A percentile compares a stretch with the other conserved stretches of the same genome.
Evolutionary conservation across 2,797 vertebrate genomes (phyloP).

Genomic region (Sphenopsis melanotis): DNA sequence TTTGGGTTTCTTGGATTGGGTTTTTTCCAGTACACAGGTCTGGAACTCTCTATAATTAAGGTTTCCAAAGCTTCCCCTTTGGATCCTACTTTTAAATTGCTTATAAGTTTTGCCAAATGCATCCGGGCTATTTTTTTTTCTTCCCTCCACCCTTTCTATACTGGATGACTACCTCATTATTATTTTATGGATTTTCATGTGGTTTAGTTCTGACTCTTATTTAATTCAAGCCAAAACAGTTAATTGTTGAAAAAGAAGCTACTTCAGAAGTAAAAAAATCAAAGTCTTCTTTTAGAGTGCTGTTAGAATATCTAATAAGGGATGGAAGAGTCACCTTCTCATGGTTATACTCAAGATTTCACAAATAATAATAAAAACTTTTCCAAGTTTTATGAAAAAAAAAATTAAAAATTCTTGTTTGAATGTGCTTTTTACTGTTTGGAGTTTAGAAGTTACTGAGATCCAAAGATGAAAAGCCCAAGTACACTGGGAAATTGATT

Average conservation of each 20-base stretch:
- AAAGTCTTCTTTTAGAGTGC: neutral
- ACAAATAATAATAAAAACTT: neutral
- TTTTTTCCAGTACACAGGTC: neutral
- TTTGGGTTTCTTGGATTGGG: neutral
- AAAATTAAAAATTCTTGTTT: fast-evolving
- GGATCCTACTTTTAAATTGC: neutral
- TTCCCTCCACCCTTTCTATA: neutral
- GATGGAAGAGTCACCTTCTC: neutral
- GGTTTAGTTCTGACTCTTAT: neutral
- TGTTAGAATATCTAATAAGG: neutral
- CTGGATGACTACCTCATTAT: neutral
- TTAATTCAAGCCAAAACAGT: neutral
- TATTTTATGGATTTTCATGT: neutral
- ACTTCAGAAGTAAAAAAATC: neutral
- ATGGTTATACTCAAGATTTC: neutral
- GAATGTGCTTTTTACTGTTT: neutral
- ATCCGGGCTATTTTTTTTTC: neutral
- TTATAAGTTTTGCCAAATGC: neutral
- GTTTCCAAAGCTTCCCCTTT: neutral
- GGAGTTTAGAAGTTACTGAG: neutral
- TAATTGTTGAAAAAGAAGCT: neutral
- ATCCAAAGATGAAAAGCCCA: neutral
- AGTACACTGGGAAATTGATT: neutral
- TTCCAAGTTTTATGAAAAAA: neutral
- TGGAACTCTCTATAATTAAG: neutral